Conservation (phyloP, 2,113 vertebrate genomes). For the Pica pica region DNA sequence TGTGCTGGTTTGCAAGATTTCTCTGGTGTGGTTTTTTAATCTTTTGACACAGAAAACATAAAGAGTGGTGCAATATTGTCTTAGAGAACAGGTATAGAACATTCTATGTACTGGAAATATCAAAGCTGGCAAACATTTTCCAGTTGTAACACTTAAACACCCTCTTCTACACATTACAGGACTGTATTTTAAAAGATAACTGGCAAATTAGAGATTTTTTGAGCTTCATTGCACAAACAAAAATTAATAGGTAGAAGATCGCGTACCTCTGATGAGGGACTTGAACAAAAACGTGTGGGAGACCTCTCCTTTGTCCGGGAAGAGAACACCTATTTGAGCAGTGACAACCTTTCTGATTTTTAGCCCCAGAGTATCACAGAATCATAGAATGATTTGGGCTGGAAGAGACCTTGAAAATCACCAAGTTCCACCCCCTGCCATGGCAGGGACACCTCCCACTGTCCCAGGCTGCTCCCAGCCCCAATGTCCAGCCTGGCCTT, state of each 20-base stretch:
- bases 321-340: background rate
- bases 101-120: background rate
- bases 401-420: background rate
- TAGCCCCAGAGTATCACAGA: background rate
- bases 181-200: background rate
- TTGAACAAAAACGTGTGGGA: background rate
- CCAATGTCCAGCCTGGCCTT: background rate
- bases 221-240: background rate
- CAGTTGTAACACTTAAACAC: background rate
- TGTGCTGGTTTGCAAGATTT: background rate
- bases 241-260: background rate
- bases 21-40: background rate
- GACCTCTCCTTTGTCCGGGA: background rate
- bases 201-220: background rate
- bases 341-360: background rate
- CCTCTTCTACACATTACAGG: background rate
- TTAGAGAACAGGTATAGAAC: background rate
- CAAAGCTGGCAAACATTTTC: background rate
- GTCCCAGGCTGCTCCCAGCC: accelerated
- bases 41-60: background rate
- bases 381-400: background rate
- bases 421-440: accelerated
- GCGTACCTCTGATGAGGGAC: background rate
- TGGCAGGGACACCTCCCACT: background rate
- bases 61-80: background rate